phyloP scores from a whole-genome alignment of 2,797 vertebrate species.

The Phaenicophaeus curvirostris region DNA sequence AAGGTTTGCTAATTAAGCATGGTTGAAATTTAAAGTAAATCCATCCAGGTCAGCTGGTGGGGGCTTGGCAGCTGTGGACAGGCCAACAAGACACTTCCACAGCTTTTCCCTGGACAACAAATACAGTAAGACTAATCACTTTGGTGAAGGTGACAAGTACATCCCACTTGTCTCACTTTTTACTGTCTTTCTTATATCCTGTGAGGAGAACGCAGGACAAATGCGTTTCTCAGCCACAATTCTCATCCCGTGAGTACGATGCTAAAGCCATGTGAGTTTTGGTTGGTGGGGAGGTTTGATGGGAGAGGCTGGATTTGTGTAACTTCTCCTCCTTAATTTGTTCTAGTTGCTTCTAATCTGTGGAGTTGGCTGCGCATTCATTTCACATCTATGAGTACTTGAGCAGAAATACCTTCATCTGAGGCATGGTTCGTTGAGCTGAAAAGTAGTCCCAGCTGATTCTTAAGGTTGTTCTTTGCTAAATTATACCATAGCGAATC shows the following conservation, averaged over 20 bases:
- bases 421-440: background rate
- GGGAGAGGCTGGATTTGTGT: background rate
- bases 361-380: background rate
- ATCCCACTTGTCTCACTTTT: background rate
- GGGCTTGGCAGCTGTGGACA: background rate
- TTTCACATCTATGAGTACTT: background rate
- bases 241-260: background rate
- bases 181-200: background rate
- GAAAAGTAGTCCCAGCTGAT: background rate
- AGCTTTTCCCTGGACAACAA: background rate
- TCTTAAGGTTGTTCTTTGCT: background rate
- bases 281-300: fast-evolving
- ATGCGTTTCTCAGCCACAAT: background rate
- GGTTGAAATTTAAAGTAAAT: background rate
- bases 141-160: background rate
- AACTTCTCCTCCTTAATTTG: background rate
- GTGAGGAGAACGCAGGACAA: background rate
- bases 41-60: background rate
- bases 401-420: background rate
- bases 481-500: background rate
- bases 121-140: background rate
- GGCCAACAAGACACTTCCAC: background rate
- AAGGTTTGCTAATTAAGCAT: background rate
- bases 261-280: background rate
- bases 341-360: background rate